These are phyloP conservation scores for Eulithis testata DNA, from an alignment of 2,888 invertebrate species.

Conservation along the genomic window DNA sequence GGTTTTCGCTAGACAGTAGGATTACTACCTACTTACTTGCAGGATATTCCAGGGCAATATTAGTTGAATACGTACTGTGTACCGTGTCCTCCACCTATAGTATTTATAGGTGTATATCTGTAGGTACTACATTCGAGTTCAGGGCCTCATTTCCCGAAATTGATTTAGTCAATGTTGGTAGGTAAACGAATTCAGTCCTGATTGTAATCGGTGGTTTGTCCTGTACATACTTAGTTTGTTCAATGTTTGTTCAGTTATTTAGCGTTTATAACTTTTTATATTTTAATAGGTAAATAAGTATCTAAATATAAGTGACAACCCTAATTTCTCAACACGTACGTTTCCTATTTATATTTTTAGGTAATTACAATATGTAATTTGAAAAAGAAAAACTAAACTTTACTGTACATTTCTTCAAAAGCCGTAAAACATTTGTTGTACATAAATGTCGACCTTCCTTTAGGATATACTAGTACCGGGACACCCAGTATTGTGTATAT, in stretches of 20 bases:
- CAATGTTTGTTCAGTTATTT: too few species aligned
- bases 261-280: too few species aligned
- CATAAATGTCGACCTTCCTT: too few species aligned
- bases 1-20: constrained; percentile 32
- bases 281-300: background rate
- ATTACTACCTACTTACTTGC: constrained; percentile 11
- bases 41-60: constrained; percentile 42
- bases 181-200: constrained; percentile 14
- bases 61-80: constrained; percentile 2
- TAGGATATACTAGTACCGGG: too few species aligned
- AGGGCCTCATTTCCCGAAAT: constrained; percentile 24
- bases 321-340: too few species aligned
- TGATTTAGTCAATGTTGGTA: constrained; percentile 15
- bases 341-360: too few species aligned
- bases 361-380: too few species aligned
- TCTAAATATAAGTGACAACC: background rate
- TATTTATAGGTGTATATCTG: background rate
- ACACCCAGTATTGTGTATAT: background rate
- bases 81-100: background rate
- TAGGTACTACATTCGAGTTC: constrained; percentile 10
- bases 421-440: background rate
- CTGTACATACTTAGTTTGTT: background rate
- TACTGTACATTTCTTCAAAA: background rate
- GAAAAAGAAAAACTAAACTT: too few species aligned
- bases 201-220: constrained; percentile 5